phyloP scores from a whole-genome alignment of 30 jellyfish, hydroid and myxozoan genomes.

The Hydra vulgaris region DNA sequence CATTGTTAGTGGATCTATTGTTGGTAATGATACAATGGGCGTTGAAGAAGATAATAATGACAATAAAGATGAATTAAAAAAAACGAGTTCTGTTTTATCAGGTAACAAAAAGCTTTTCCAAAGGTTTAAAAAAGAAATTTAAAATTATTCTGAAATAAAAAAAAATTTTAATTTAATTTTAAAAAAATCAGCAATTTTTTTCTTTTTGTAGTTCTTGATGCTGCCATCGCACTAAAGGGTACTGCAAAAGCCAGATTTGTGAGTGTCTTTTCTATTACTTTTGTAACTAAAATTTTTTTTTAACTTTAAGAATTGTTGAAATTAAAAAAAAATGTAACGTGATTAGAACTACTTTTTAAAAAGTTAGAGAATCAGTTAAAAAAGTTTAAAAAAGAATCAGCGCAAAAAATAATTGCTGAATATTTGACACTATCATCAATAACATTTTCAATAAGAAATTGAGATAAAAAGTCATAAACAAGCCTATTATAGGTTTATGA shows the following conservation, averaged over 20 bases:
- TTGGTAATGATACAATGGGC: slow-evolving; percentile 15
- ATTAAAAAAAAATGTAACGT: no score
- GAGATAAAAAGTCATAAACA: no score
- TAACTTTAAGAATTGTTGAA: no score
- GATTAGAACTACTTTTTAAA: no score
- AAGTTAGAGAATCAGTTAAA: no score
- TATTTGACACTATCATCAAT: no score
- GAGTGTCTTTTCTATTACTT: slow-evolving; percentile 9
- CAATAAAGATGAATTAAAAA: slow-evolving; percentile 53
- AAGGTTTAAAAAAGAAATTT: background rate
- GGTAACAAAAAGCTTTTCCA: slow-evolving; percentile 24
- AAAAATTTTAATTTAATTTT: no score
- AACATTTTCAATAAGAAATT: no score
- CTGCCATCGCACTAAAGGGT: background rate
- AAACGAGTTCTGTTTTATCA: slow-evolving; percentile 81
- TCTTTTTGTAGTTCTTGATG: slow-evolving; percentile 22
- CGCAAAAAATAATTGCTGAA: no score
- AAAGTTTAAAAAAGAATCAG: no score
- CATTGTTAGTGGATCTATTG: slow-evolving; percentile 49
- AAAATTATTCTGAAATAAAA: background rate
- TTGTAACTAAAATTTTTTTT: background rate
- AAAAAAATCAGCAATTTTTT: no score
- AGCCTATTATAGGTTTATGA: no score
- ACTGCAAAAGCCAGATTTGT: slow-evolving; percentile 34
- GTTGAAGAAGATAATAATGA: slow-evolving; percentile 41